Evolutionary conservation across 2,797 vertebrate genomes (phyloP).

Genomic region (Megaceryle alcyon): DNA sequence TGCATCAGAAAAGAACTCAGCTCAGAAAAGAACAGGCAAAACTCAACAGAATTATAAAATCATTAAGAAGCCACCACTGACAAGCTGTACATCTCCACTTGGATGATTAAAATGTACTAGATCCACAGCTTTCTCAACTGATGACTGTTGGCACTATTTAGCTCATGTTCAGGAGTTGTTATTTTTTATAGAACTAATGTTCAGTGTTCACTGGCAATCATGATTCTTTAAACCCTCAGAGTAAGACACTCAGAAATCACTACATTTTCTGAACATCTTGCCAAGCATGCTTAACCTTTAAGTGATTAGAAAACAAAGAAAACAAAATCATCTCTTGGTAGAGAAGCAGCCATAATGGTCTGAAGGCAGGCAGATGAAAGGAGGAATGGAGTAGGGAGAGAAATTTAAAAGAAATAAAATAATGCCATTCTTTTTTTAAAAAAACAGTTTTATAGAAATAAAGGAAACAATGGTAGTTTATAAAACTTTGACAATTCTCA

Average conservation of each 20-base stretch:
- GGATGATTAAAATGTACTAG: not conserved
- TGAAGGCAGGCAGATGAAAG: not conserved
- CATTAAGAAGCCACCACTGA: slow-evolving; percentile 47
- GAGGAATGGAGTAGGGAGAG: not conserved
- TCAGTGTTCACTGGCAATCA: not conserved
- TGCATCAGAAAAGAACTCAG: not conserved
- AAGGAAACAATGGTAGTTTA: not conserved
- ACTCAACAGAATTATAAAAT: slow-evolving; percentile 37
- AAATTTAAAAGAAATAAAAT: not conserved
- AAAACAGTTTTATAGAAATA: not conserved
- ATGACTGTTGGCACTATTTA: not conserved
- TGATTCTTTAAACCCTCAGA: not conserved
- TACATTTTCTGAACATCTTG: not conserved
- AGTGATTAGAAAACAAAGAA: not conserved
- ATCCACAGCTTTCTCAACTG: not conserved
- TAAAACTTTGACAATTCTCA: not conserved
- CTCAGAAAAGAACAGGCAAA: slow-evolving; percentile 6
- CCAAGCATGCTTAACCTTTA: not conserved
- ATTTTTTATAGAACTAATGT: not conserved
- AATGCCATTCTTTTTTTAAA: not conserved
- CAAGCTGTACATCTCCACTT: not conserved
- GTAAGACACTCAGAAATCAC: not conserved
- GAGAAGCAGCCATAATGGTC: not conserved
- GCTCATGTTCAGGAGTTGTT: not conserved
- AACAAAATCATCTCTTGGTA: not conserved